A percentile compares a stretch with the other conserved stretches of the same genome.
These are phyloP conservation scores for Porites evermanni DNA, from an alignment of 92 coral and sea anemone genomes.

Conservation along the genomic window DNA sequence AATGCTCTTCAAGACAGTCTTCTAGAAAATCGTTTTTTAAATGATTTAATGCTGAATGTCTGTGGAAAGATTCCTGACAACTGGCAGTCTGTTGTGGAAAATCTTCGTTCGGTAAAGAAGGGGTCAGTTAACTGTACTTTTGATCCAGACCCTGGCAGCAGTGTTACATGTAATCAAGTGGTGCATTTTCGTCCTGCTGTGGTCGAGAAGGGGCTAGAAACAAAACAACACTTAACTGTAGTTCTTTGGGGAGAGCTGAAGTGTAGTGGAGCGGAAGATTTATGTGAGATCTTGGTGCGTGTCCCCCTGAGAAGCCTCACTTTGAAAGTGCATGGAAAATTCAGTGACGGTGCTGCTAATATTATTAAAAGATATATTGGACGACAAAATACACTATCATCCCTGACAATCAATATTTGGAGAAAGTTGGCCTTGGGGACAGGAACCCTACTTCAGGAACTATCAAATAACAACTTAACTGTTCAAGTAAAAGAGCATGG, in stretches of 20 bases:
- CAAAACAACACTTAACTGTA: not conserved
- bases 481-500: not conserved
- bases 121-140: not conserved
- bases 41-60: not conserved
- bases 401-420: not conserved
- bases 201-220: not conserved
- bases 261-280: not conserved
- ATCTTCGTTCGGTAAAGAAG: not conserved
- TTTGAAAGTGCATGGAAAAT: not conserved
- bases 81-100: constrained; percentile 4
- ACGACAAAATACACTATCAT: not conserved
- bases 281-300: not conserved
- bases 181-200: not conserved
- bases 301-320: not conserved
- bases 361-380: not conserved
- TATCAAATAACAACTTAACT: not conserved
- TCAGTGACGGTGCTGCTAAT: not conserved
- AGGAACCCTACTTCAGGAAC: not conserved
- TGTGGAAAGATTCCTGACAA: constrained; percentile 9
- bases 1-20: not conserved
- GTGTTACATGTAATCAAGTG: not conserved
- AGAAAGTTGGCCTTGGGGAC: not conserved
- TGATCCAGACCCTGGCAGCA: not conserved
- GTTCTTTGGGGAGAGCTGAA: not conserved
- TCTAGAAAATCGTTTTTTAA: not conserved